These are phyloP conservation scores for Atta texana DNA, from an alignment of 1,140 invertebrate species.

Conservation along the genomic window DNA sequence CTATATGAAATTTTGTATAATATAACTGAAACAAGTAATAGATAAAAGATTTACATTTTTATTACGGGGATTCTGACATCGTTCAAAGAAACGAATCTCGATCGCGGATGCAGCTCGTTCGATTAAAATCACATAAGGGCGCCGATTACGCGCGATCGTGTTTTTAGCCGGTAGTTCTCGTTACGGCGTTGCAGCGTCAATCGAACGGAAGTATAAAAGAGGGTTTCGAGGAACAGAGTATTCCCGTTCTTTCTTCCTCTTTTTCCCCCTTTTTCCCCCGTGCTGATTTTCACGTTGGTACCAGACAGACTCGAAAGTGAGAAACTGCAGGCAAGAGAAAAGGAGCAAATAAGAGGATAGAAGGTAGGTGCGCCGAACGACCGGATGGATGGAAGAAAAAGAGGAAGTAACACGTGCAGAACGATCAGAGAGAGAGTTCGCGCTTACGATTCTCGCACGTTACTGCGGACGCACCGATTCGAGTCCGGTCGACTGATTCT, in stretches of 20 bases:
- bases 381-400: constrained; percentile 28
- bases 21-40: background rate
- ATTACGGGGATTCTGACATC: constrained; percentile 6
- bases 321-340: constrained; percentile 8
- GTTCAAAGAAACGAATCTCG: background rate
- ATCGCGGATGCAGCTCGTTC: constrained; percentile 11
- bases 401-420: constrained; percentile 47
- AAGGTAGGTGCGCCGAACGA: constrained; percentile 31
- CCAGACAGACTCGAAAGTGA: constrained; percentile 23
- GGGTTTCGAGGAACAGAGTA: constrained; percentile 8
- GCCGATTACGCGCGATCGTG: constrained; percentile 26
- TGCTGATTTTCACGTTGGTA: constrained; percentile 55
- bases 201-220: constrained; percentile 25
- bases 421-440: constrained; percentile 46
- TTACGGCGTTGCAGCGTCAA: background rate
- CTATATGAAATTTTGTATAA: background rate
- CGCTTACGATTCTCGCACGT: constrained; percentile 58
- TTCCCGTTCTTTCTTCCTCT: background rate
- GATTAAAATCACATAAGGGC: constrained; percentile 51
- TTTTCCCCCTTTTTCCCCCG: background rate
- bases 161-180: constrained; percentile 32
- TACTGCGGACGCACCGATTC: constrained; percentile 70
- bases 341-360: constrained; percentile 25
- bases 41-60: constrained; percentile 32
- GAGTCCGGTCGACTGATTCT: constrained; percentile 71